Percentiles rank a stretch among this genome's conserved stretches.
Conservation (phyloP, 2,113 vertebrate genomes). For the Toxotes jaculatrix region DNA sequence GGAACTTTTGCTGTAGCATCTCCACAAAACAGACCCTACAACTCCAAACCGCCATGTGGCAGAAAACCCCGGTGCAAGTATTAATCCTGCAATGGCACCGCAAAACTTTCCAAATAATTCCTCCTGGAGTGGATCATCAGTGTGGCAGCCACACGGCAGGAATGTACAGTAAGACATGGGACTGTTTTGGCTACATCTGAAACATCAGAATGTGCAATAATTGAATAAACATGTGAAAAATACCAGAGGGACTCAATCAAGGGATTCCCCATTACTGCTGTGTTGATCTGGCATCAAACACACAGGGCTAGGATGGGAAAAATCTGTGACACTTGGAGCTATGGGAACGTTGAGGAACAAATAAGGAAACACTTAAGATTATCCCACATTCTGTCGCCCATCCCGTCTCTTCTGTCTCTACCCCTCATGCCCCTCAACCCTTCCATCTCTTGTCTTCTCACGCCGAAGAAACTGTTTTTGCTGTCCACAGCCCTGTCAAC, state of each 20-base stretch:
- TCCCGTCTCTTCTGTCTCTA: constrained; percentile 42
- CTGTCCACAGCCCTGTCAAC: constrained; percentile 70
- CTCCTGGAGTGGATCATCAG: constrained; percentile 45
- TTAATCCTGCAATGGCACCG: constrained; percentile 52
- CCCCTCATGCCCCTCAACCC: constrained; percentile 16
- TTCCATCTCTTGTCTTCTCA: constrained; percentile 56
- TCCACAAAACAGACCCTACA: background rate
- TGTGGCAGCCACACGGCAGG: constrained; percentile 52
- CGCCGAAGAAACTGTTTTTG: constrained; percentile 44
- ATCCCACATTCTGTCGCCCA: constrained; percentile 58
- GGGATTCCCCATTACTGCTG: constrained; percentile 73
- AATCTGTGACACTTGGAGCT: constrained; percentile 58
- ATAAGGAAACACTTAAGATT: constrained; percentile 62
- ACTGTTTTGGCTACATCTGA: constrained; percentile 56
- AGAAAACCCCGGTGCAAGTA: constrained; percentile 38
- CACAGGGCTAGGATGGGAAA: constrained; percentile 43
- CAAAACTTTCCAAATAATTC: constrained; percentile 66
- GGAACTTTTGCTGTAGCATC: background rate
- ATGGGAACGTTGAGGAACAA: constrained; percentile 61
- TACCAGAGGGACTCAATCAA: constrained; percentile 74
- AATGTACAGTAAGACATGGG: constrained; percentile 58
- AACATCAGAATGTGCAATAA: constrained; percentile 71
- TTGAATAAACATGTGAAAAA: constrained; percentile 76
- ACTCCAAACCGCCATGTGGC: constrained; percentile 21
- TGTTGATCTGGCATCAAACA: constrained; percentile 53